Evolutionary conservation across 2,797 vertebrate genomes (phyloP).

Genomic region (Coranthus polyacanthus): DNA sequence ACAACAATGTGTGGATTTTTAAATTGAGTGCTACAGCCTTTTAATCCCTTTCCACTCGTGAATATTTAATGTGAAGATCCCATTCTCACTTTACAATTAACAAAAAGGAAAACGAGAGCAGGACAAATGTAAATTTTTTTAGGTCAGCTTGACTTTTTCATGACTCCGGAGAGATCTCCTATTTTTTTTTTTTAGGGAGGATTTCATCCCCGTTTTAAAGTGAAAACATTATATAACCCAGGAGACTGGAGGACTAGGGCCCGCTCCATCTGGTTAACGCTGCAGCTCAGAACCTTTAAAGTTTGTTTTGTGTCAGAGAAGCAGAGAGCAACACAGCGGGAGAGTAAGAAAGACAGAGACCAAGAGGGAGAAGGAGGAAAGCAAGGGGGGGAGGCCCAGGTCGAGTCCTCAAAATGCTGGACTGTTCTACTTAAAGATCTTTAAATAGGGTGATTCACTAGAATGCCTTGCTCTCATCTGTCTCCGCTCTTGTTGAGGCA

Average conservation of each 20-base stretch:
- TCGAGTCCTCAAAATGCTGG: constrained; percentile 76
- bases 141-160: constrained; percentile 53
- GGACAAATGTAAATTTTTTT: constrained; percentile 50
- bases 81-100: constrained; percentile 50
- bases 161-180: constrained; percentile 29
- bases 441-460: constrained; percentile 82
- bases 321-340: constrained; percentile 29
- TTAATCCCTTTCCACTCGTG: constrained; percentile 44
- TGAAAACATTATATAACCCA: constrained; percentile 40
- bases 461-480: constrained; percentile 65
- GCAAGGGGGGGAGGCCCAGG: constrained; percentile 52
- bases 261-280: constrained; percentile 30
- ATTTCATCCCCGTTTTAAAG: constrained; percentile 17
- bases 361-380: constrained; percentile 24
- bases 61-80: constrained; percentile 64
- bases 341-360: constrained; percentile 29
- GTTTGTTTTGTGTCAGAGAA: constrained; percentile 46
- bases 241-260: constrained; percentile 13
- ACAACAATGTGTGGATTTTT: constrained; percentile 33
- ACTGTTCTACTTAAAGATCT: constrained; percentile 83
- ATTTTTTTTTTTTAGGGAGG: constrained; percentile 4
- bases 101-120: constrained; percentile 51
- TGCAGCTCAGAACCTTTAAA: constrained; percentile 34
- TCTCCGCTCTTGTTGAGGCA: constrained; percentile 65
- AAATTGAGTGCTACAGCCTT: constrained; percentile 40